Evolutionary conservation across 2,113 vertebrate species (phyloP), one percentile per base, ranked within the genome.

Genomic region (Uropsilus gracilis): DNA sequence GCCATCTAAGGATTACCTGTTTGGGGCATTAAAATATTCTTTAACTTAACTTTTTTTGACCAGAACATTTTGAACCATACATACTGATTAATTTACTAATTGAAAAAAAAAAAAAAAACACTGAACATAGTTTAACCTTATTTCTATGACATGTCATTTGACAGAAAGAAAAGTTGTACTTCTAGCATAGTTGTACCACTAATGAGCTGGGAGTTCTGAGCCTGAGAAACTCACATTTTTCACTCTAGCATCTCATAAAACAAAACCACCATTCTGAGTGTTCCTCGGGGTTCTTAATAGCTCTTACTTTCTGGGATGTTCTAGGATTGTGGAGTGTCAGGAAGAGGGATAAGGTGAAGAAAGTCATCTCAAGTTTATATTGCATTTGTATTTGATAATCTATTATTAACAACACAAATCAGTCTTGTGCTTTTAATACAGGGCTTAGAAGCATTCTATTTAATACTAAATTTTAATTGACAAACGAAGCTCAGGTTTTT

Each of bases 401-500:
- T 88, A 39, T 90, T 34, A 44, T 32, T 63, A 37, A 57, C 3
- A 24, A 17, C n/a, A 83, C 48, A 57, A 61, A 63, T 82, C 64
- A 73, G 37, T 68, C 77, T 78, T 17, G 11, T 55, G n/a, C 69
- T 68, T 68, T 81, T 20, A 34, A 12, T 44, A 66, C 26, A 86
- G 57, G 59, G 32, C 91, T 75, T 50, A 50, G 88, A 95, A 92
- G n/a, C 11, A 83, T 75, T 75, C 34, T 77, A 94, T 92, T 42
- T 66, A 73, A 81, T 63, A n/a, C 37, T 91, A 69, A 86, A 87
- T 93, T 78, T 50, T 82, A 18, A 95, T 93, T 82, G 55, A 68
- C 53, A 50, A 92, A 44, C 30, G 88, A 72, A 93, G 85, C 66
- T 86, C 66, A 59, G 11, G 39, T 77, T 96, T 95, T 93, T 64